Evolutionary conservation across 1,140 invertebrate species (phyloP).

Genomic region (Ips typographus): DNA sequence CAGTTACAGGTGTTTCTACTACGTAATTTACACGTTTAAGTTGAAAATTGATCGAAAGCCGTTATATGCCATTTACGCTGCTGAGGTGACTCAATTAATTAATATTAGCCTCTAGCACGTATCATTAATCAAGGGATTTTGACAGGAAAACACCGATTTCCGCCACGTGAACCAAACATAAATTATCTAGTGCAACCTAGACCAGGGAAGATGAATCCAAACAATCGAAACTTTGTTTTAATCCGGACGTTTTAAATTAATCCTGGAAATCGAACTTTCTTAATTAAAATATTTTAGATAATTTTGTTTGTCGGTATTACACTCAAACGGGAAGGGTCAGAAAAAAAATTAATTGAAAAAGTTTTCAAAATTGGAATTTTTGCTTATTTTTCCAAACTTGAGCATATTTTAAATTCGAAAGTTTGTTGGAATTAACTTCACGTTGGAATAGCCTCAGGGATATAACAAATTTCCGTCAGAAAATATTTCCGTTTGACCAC

Average conservation of each 20-base stretch:
- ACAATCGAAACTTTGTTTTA: conserved; percentile 23
- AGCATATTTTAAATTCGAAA: conserved; percentile 6
- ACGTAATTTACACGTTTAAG: too few relatives aligned
- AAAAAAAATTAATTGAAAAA: conserved; percentile 34
- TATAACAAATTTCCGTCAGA: background rate
- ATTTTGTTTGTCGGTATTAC: conserved; percentile 26
- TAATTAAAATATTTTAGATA: conserved; percentile 36
- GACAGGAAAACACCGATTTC: too few relatives aligned
- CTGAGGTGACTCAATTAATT: too few relatives aligned
- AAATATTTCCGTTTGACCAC: too few relatives aligned
- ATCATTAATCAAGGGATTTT: too few relatives aligned
- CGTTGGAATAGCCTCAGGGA: background rate
- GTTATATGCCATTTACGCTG: too few relatives aligned
- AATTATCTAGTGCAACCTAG: too few relatives aligned
- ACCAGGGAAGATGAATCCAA: too few relatives aligned
- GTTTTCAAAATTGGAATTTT: conserved; percentile 19
- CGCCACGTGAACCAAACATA: too few relatives aligned
- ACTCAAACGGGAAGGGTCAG: conserved; percentile 7
- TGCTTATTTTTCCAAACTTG: conserved; percentile 10
- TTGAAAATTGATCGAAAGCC: too few relatives aligned
- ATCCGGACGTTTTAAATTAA: conserved; percentile 28
- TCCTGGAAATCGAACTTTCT: conserved; percentile 27
- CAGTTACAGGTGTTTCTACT: too few relatives aligned
- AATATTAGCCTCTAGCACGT: too few relatives aligned
- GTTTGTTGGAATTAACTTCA: conserved; percentile 4